Percentiles rank a stretch among this genome's conserved stretches.
Conservation (phyloP, 1,140 invertebrate species). For the Scaptomyza graminum region DNA sequence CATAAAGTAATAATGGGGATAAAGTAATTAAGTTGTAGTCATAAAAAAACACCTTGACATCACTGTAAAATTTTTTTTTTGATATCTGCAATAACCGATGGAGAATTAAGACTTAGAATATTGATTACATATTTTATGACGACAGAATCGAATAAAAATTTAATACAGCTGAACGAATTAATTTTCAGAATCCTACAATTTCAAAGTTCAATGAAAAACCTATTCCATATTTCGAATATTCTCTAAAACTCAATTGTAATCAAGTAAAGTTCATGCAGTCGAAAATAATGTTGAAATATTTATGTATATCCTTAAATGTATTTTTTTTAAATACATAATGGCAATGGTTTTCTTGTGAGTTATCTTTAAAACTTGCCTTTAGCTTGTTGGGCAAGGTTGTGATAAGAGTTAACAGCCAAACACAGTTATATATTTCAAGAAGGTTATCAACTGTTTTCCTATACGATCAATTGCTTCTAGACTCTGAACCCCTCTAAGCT, state of each 20-base stretch:
- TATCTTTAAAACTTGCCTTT: not conserved
- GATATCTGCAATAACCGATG: too few species aligned
- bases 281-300: too few species aligned
- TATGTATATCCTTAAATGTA: too few species aligned
- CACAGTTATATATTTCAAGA: not conserved
- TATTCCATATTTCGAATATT: too few species aligned
- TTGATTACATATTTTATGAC: too few species aligned
- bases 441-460: not conserved
- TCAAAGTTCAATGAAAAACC: too few species aligned
- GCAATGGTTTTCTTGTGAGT: not conserved
- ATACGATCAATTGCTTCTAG: too few species aligned
- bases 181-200: too few species aligned
- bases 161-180: too few species aligned
- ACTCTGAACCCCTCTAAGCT: not conserved
- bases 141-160: too few species aligned
- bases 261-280: too few species aligned
- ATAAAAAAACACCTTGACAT: not conserved
- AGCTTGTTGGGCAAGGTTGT: slow-evolving; percentile 15
- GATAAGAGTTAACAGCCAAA: slow-evolving; percentile 5
- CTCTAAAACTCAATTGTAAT: too few species aligned
- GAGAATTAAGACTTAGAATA: not conserved
- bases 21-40: slow-evolving; percentile 1
- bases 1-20: not conserved
- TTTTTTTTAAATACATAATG: not conserved
- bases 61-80: not conserved